Base-by-base conservation (phyloP, 2,797 vertebrate species). In the Rhyacichthys aspro region DNA sequence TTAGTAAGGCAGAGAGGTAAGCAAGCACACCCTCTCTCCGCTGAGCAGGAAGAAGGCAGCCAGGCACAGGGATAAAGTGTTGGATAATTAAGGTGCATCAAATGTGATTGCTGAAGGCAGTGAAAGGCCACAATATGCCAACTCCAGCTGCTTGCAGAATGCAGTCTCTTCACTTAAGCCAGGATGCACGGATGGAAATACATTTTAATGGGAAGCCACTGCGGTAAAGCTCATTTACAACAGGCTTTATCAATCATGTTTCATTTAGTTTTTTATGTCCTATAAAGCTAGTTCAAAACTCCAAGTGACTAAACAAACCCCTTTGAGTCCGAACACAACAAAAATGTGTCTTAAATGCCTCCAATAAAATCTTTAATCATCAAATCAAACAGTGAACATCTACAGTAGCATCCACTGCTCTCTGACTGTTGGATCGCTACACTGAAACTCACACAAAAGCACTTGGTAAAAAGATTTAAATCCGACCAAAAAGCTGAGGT, bases 51-150 rank as follows among this genome's bases (percentile, higher is more conserved):
- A 94, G 92, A 95, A 92, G 81, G 71, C 66, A 67, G 88, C 68
- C 75, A 68, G 74, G 78, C 67, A 71, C 48, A 7, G 43, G 87
- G 86, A 89, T 88, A 87, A 84, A 61, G 75, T 70, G 72, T 70
- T 73, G 88, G 92, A 86, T 96, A 96, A 98, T 97, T 96, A 97
- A 96, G 93, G 95, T 92, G 93, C 94, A 95, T 97, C 94, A 94
- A 95, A 96, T 95, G 94, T 94, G 94, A 98, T 96, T 95, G 95
- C 94, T 91, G 83, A 82, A 91, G 91, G 92, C 93, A 92, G 93
- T 94, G 94, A 87, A 93, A 91, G 93, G 92, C 91, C 93, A 93
- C 92, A 94, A 93, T 70, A 74, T 75, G 73, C 75, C 61, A 53
- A 84, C 72, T 74, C 90, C 86, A 92, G 91, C 90, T 92, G 91